A percentile compares a stretch with the other conserved stretches of the same genome.
These are phyloP conservation scores for Aldrovandia affinis DNA, from an alignment of 2,797 vertebrate genomes.

Conservation along the genomic window DNA sequence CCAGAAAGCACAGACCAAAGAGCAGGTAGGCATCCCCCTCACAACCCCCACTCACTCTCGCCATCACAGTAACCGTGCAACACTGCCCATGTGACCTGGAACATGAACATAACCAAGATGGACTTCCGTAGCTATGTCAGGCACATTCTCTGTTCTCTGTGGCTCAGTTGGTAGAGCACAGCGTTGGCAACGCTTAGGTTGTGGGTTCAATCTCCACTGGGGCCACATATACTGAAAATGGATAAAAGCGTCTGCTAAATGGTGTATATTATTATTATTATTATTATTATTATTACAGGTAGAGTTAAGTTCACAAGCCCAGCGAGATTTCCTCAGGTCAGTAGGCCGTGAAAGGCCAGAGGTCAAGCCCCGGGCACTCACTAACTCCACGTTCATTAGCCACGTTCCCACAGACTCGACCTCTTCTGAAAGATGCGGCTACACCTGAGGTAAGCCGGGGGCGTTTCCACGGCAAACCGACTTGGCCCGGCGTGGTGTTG, in stretches of 20 bases:
- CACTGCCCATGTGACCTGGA: no score
- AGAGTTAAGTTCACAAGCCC: background rate
- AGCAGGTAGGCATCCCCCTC: constrained; percentile 87
- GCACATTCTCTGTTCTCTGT: no score
- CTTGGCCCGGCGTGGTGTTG: background rate
- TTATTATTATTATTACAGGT: background rate
- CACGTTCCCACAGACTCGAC: background rate
- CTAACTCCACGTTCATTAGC: background rate
- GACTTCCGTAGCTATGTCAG: no score
- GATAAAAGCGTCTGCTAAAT: no score
- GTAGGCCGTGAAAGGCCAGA: background rate
- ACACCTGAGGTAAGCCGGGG: background rate
- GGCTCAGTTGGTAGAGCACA: no score
- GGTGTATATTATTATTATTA: no score
- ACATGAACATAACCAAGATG: no score
- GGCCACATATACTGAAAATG: no score
- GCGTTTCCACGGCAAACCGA: background rate
- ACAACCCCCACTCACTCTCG: no score
- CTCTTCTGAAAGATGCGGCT: background rate
- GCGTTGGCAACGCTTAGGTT: no score
- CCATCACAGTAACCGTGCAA: no score
- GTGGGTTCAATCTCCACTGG: no score
- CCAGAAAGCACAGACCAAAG: constrained; percentile 98
- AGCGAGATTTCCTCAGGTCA: background rate
- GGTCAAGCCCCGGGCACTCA: background rate